Percentiles rank a stretch among this genome's conserved stretches.
Evolutionary conservation across 2,797 vertebrate species (phyloP).

Genomic region (Syngnathus acus): DNA sequence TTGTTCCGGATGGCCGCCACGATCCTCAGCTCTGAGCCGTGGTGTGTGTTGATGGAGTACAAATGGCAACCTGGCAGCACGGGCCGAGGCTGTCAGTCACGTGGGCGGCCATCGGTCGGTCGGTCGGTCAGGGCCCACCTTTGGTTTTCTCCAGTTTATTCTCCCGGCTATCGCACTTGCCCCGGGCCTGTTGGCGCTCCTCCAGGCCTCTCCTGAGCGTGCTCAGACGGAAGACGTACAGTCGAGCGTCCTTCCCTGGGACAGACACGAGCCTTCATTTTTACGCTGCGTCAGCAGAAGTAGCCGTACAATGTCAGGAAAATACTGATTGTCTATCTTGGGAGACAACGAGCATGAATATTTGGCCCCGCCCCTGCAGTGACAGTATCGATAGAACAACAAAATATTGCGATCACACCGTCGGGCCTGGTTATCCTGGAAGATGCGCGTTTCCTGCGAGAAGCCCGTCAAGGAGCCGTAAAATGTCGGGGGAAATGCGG

Average conservation of each 20-base stretch:
- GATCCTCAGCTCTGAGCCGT: constrained; percentile 83
- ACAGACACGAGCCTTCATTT: constrained; percentile 13
- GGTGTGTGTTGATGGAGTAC: constrained; percentile 95
- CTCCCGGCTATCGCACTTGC: constrained; percentile 87
- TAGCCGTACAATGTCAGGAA: no score
- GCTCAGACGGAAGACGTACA: constrained; percentile 88
- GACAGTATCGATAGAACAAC: no score
- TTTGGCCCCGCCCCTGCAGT: neutral
- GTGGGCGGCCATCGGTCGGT: no score
- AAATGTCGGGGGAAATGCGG: constrained; percentile 33
- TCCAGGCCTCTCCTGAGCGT: constrained; percentile 76
- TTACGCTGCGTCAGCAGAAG: no score
- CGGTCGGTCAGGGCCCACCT: constrained; percentile 65
- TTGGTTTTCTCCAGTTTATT: constrained; percentile 98
- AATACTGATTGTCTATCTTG: no score
- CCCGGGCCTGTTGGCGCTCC: constrained; percentile 72
- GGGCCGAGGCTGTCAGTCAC: neutral
- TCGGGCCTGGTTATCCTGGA: neutral
- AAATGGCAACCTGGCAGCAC: constrained; percentile 84
- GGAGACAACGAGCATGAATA: neutral
- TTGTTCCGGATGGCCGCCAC: constrained; percentile 94
- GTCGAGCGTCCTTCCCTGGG: constrained; percentile 89
- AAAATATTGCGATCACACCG: neutral
- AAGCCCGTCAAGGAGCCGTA: neutral
- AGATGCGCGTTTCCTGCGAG: neutral